Base-by-base conservation (phyloP, 2,113 vertebrate species). In the Rana temporaria region DNA sequence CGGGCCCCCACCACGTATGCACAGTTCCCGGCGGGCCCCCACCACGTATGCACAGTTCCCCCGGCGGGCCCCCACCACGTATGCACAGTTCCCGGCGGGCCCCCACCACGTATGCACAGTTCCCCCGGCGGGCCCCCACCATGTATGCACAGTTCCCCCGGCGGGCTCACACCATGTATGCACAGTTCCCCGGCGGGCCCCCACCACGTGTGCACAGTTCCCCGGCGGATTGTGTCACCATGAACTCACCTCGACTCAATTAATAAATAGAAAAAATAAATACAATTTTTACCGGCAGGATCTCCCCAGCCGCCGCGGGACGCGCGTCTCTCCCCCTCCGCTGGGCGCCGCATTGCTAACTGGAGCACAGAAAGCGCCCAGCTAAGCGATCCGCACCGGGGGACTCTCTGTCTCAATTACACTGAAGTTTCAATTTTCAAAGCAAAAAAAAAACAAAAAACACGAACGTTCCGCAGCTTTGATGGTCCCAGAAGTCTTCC, bases 381-480 rank as follows among this genome's bases (percentile, higher is more conserved):
- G 24, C 48, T 26, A 55, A 24, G 52, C 38, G 65, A 9, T 22
- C 60, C 2, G 2, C 56, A 59, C 59, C 26, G 70, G 69, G 79
- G 69, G 57, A n/a, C n/a, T n/a, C 18, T 56, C n/a, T 20, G 18
- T 22, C 42, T 55, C 32, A 63, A 64, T 56, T 57, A 74, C 18
- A 30, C 64, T 56, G 48, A 69, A 68, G 64, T 67, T 32, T n/a
- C n/a, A n/a, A 59, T 57, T 68, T 79, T 56, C 24, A 79, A 59
- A 79, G 65, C 77, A 79, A 11, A 42, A 48, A n/a, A n/a, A n/a
- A n/a, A n/a, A n/a, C n/a, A n/a, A n/a, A n/a, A 42, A 79, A 55
- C 69, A 22, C 15, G 22, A 60, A 42, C 42, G 18, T 57, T 19
- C 3, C 3, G 70, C 79, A 34, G 42, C 42, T 63, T 71, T 8